A percentile compares a stretch with the other conserved stretches of the same genome.
Evolutionary conservation across 1,140 invertebrate genomes (phyloP).

Genomic region (Cotesia typhae): DNA sequence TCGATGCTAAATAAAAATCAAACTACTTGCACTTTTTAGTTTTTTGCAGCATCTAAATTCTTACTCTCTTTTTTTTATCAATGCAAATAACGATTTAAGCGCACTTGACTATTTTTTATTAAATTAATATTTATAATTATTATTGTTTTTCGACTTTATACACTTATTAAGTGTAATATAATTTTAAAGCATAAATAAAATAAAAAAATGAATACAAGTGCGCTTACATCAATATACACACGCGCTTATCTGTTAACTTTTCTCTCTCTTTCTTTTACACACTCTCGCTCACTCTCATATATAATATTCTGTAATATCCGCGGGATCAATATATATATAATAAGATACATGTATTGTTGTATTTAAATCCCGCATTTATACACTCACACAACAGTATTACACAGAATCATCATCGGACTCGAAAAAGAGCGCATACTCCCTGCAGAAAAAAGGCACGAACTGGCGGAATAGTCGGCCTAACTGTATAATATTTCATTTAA

Average conservation of each 20-base stretch:
- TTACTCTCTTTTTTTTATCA: conserved; percentile 8
- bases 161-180: not conserved
- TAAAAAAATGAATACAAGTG: conserved; percentile 3
- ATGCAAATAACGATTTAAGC: conserved; percentile 11
- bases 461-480: conserved; percentile 67
- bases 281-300: conserved; percentile 2
- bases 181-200: not conserved
- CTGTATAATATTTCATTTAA: conserved; percentile 67
- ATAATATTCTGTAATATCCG: not conserved
- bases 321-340: conserved; percentile 20
- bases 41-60: conserved; percentile 27
- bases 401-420: conserved; percentile 55
- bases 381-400: conserved; percentile 45
- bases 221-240: conserved; percentile 11
- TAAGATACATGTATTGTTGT: conserved; percentile 26
- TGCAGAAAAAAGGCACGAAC: conserved; percentile 67
- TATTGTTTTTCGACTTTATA: not conserved
- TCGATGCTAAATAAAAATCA: conserved; percentile 30
- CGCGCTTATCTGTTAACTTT: not conserved
- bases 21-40: conserved; percentile 37
- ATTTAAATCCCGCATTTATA: conserved; percentile 27
- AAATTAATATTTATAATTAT: conserved; percentile 3
- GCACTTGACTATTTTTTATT: conserved; percentile 7
- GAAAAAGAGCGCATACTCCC: conserved; percentile 58
- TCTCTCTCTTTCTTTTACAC: not conserved